Conservation (phyloP, 2,888 invertebrate genomes). For the Luperina nickerlii region DNA sequence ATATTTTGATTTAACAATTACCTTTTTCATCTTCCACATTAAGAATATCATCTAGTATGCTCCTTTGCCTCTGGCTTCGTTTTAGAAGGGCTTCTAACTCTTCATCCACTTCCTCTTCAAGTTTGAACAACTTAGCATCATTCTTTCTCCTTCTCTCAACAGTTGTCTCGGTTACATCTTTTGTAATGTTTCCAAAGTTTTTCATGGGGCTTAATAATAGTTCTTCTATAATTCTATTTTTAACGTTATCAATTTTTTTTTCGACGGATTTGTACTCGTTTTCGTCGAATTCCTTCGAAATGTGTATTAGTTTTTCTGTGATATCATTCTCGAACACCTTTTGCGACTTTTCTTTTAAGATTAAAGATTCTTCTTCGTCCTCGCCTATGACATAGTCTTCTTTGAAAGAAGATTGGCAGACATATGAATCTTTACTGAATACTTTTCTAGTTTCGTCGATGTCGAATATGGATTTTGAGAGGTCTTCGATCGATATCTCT, state of each 20-base stretch:
- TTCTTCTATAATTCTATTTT: conserved; percentile 86
- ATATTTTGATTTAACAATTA: conserved; percentile 84
- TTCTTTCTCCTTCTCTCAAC: conserved; percentile 82
- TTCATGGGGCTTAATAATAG: conserved; percentile 82
- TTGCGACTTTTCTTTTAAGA: conserved; percentile 84
- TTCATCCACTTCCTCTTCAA: conserved; percentile 90
- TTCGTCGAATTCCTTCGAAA: conserved; percentile 85
- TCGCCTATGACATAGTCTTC: conserved; percentile 85
- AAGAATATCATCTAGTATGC: conserved; percentile 92
- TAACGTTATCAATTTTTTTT: conserved; percentile 81
- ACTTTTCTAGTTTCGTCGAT: conserved; percentile 88
- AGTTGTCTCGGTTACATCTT: conserved; percentile 82
- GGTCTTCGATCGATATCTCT: conserved; percentile 91
- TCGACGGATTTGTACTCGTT: conserved; percentile 80
- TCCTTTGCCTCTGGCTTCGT: conserved; percentile 92
- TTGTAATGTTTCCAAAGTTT: conserved; percentile 82
- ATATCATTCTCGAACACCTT: conserved; percentile 87
- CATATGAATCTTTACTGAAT: conserved; percentile 87
- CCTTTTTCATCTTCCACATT: conserved; percentile 91
- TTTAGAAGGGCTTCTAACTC: conserved; percentile 91
- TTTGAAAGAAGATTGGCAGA: conserved; percentile 87
- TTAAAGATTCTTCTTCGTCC: conserved; percentile 84
- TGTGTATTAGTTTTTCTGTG: conserved; percentile 86
- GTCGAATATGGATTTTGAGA: conserved; percentile 88
- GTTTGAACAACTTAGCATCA: conserved; percentile 77